Percentiles rank a stretch among this genome's conserved stretches.
These are phyloP conservation scores for Bos javanicus DNA, from an alignment of 2,113 vertebrate species.

Conservation along the genomic window DNA sequence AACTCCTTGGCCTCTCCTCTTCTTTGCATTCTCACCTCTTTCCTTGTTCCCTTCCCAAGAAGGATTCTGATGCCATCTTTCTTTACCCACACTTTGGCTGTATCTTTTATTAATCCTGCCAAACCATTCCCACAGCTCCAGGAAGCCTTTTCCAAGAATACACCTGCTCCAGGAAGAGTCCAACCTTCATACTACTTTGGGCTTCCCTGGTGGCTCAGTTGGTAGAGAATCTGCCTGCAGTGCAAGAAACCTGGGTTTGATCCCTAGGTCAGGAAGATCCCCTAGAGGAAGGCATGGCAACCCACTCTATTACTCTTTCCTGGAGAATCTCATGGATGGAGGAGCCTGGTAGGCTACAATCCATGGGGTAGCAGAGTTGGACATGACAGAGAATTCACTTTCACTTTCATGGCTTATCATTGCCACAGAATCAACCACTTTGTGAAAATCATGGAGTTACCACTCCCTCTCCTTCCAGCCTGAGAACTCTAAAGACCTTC, in stretches of 20 bases:
- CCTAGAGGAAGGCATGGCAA: neutral
- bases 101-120: neutral
- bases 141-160: neutral
- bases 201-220: neutral
- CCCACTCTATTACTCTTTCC: neutral
- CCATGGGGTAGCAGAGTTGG: accelerated
- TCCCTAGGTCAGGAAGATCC: neutral
- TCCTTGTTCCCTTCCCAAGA: neutral
- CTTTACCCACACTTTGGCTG: neutral
- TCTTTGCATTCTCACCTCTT: neutral
- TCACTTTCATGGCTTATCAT: neutral
- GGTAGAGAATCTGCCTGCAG: neutral
- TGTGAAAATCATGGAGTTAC: neutral
- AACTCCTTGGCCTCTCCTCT: neutral
- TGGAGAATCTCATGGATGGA: neutral
- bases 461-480: neutral
- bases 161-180: neutral
- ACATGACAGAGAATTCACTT: neutral
- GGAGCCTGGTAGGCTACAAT: neutral
- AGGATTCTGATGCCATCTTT: neutral
- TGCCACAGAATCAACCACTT: neutral
- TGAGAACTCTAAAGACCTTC: neutral
- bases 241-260: accelerated
- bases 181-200: neutral
- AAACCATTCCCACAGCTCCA: neutral